A percentile compares a stretch with the other conserved stretches of the same genome.
Conservation (phyloP, 2,888 invertebrate species). For the Agrilus cyanescens region DNA sequence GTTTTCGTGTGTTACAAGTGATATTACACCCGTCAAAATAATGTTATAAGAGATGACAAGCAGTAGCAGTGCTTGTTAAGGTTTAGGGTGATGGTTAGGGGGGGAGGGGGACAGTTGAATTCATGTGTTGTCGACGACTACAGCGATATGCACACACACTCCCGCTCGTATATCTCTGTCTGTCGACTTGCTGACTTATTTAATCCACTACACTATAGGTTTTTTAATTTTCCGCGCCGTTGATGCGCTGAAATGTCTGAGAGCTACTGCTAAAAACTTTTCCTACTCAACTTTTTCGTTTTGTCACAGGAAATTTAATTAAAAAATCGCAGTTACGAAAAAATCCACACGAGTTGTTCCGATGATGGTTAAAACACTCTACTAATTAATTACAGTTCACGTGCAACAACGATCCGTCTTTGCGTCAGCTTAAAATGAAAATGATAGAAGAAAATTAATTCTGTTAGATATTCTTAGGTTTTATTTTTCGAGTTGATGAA, state of each 20-base stretch:
- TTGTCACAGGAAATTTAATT: slow-evolving; percentile 1
- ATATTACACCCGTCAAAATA: slow-evolving; percentile 22
- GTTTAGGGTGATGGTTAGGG: no score
- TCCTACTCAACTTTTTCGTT: neutral
- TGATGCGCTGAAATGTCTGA: slow-evolving; percentile 13
- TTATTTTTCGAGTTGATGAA: no score
- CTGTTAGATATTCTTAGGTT: no score
- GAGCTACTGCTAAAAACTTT: slow-evolving; percentile 9
- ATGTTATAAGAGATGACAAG: slow-evolving; percentile 16
- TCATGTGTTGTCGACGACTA: slow-evolving; percentile 10
- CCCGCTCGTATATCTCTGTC: slow-evolving; percentile 10
- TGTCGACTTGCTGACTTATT: slow-evolving; percentile 23
- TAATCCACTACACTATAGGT: slow-evolving; percentile 29
- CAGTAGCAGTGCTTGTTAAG: slow-evolving; percentile 9
- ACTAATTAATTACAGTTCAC: neutral
- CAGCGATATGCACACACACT: slow-evolving; percentile 5
- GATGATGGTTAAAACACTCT: neutral
- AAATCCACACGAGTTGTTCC: neutral
- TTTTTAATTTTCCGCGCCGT: slow-evolving; percentile 32
- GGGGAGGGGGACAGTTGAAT: slow-evolving; percentile 15
- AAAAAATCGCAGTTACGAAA: neutral
- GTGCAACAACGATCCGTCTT: no score
- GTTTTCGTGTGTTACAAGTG: slow-evolving; percentile 13
- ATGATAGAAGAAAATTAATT: no score
- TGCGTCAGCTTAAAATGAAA: no score